phyloP scores from a whole-genome alignment of 2,797 vertebrate genomes.

The Brachymystax lenok region DNA sequence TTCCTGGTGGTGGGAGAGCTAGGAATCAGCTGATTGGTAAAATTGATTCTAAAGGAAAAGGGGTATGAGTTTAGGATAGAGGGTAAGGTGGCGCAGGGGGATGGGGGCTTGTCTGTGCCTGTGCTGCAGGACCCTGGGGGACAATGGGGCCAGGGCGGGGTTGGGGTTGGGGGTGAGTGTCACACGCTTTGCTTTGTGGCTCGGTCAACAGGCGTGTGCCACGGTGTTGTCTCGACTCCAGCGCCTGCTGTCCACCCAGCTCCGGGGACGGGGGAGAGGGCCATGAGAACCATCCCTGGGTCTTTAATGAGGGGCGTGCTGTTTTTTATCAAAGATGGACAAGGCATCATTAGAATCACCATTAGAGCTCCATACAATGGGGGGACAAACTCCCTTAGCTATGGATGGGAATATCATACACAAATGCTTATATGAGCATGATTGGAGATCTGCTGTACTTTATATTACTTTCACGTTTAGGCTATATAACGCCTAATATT shows the following conservation, averaged over 20 bases:
- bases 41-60: slow-evolving; percentile 55
- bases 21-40: slow-evolving; percentile 75
- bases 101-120: slow-evolving; percentile 34
- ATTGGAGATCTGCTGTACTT: not conserved
- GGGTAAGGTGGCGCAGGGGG: not conserved
- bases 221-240: slow-evolving; percentile 68
- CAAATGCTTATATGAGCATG: slow-evolving; percentile 18
- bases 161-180: slow-evolving; percentile 55
- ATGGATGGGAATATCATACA: slow-evolving; percentile 57
- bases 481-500: not conserved
- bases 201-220: slow-evolving; percentile 83
- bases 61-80: not conserved
- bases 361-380: slow-evolving; percentile 65
- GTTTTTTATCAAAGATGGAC: slow-evolving; percentile 78
- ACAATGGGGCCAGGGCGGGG: slow-evolving; percentile 62
- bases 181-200: slow-evolving; percentile 77
- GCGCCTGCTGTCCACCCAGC: slow-evolving; percentile 73
- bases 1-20: slow-evolving; percentile 55
- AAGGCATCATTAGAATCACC: slow-evolving; percentile 76
- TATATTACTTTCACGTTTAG: not conserved
- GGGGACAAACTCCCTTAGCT: slow-evolving; percentile 43
- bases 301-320: slow-evolving; percentile 73
- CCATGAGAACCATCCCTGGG: slow-evolving; percentile 66
- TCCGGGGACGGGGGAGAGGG: slow-evolving; percentile 15
- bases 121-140: slow-evolving; percentile 40